These are phyloP conservation scores for Arizona elegans DNA, from an alignment of 2,113 vertebrate genomes.

Conservation along the genomic window DNA sequence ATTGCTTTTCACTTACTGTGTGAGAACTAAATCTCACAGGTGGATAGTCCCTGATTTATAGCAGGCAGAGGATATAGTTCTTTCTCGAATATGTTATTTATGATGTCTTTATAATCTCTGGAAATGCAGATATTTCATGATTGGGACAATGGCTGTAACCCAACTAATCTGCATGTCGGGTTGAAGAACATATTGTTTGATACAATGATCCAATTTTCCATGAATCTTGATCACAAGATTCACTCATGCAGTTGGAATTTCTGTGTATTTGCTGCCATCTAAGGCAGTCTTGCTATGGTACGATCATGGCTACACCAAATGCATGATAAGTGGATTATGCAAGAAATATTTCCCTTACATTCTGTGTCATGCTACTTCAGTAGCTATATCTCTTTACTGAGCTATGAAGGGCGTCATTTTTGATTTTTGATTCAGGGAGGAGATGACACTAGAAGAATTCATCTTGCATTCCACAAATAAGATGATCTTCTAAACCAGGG, in stretches of 20 bases:
- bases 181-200: neutral
- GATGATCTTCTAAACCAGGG: neutral
- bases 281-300: neutral
- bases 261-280: neutral
- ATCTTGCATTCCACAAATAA: neutral
- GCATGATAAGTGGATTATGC: neutral
- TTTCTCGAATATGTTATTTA: neutral
- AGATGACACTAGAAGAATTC: neutral
- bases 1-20: neutral
- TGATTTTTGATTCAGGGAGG: neutral
- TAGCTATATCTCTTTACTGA: neutral
- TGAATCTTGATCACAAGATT: neutral
- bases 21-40: neutral
- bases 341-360: neutral
- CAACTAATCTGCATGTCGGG: neutral
- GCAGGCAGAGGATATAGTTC: neutral
- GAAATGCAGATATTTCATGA: neutral
- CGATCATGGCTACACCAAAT: neutral
- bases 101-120: neutral
- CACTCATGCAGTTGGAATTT: neutral
- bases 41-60: neutral
- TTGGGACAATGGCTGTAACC: neutral
- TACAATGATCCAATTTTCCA: neutral
- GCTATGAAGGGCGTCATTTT: neutral
- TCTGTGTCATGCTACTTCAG: neutral